A percentile compares a stretch with the other conserved stretches of the same genome.
These are phyloP conservation scores for Drosophila diplacantha DNA, from an alignment of 2,888 invertebrate genomes.

Conservation along the genomic window DNA sequence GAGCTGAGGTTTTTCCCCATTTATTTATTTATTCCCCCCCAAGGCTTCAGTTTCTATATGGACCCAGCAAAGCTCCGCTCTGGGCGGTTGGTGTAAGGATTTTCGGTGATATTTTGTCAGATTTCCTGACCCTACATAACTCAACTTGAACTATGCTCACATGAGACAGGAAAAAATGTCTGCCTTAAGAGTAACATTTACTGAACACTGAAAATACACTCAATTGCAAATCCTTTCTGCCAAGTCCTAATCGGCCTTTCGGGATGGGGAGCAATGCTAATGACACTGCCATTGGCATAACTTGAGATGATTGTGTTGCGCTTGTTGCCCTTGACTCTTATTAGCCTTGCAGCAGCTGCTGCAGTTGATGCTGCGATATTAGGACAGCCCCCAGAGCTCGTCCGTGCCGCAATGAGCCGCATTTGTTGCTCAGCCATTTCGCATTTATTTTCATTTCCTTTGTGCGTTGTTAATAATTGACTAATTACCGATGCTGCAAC, in stretches of 20 bases:
- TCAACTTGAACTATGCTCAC: too few species aligned
- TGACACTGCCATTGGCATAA: constrained; percentile 7
- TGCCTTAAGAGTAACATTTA: too few species aligned
- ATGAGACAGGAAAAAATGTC: too few species aligned
- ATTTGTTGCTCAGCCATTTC: constrained; percentile 7
- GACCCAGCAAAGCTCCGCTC: too few species aligned
- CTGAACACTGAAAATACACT: neutral
- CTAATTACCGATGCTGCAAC: constrained; percentile 17
- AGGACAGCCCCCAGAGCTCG: neutral
- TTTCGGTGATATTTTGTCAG: neutral
- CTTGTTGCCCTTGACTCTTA: constrained; percentile 6
- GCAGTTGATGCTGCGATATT: neutral
- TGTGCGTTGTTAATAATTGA: constrained; percentile 20
- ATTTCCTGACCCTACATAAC: too few species aligned
- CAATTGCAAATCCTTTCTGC: too few species aligned
- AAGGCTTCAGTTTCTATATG: constrained; percentile 1
- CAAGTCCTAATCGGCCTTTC: neutral
- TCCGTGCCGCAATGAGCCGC: constrained; percentile 1
- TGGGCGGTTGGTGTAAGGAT: too few species aligned
- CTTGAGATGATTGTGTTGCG: constrained; percentile 11
- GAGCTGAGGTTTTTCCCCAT: neutral
- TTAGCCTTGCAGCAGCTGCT: constrained; percentile 8
- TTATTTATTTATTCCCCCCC: neutral
- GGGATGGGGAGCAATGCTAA: neutral
- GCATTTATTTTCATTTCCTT: constrained; percentile 2